A percentile compares a stretch with the other conserved stretches of the same genome.
phyloP scores from a whole-genome alignment of 1,140 invertebrate genomes.

The Procambarus clarkii region DNA sequence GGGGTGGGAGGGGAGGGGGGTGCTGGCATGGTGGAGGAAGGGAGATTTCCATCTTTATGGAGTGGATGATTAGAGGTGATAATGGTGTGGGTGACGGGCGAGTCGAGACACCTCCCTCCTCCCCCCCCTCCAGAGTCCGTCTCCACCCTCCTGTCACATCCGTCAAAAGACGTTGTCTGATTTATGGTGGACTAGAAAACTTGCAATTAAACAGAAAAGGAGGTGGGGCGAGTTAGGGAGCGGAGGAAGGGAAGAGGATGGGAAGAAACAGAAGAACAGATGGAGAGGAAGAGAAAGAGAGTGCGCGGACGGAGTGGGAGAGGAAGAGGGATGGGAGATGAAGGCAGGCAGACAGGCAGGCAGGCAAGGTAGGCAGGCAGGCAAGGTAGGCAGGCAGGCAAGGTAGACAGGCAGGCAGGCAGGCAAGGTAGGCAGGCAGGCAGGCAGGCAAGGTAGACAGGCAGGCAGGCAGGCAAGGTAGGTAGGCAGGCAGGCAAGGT shows the following conservation, averaged over 20 bases:
- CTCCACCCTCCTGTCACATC: constrained; percentile 40
- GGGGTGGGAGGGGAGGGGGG: too few relatives aligned
- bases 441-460: too few relatives aligned
- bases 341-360: neutral
- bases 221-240: neutral
- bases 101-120: constrained; percentile 9
- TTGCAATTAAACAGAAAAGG: constrained; percentile 38
- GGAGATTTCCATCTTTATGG: neutral
- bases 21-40: neutral
- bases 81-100: constrained; percentile 13
- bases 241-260: neutral
- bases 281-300: neutral
- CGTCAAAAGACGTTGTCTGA: constrained; percentile 58
- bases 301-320: neutral
- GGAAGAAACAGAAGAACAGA: neutral
- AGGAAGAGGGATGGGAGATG: neutral
- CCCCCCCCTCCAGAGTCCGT: too few relatives aligned
- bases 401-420: too few relatives aligned
- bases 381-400: too few relatives aligned
- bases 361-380: too few relatives aligned
- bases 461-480: too few relatives aligned
- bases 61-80: constrained; percentile 31
- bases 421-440: too few relatives aligned
- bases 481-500: too few relatives aligned
- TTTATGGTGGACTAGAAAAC: constrained; percentile 61